These are phyloP conservation scores for Zosterops borbonicus DNA, from an alignment of 2,113 vertebrate species.

Conservation along the genomic window DNA sequence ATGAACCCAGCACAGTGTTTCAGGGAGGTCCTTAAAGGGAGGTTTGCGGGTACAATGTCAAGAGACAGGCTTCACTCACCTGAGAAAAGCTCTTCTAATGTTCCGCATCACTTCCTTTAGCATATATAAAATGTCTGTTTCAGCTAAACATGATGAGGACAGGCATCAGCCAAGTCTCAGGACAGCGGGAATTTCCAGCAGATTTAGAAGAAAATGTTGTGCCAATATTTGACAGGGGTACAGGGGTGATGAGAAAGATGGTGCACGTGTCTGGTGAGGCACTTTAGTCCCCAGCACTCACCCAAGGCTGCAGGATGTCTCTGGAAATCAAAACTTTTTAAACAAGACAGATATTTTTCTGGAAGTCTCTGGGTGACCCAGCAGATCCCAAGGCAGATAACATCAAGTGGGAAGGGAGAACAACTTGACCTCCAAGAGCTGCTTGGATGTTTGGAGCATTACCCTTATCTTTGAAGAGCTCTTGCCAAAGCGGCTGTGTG, in stretches of 20 bases:
- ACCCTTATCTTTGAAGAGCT: constrained; percentile 26
- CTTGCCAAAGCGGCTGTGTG: constrained; percentile 9
- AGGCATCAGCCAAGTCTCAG: neutral
- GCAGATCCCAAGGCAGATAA: constrained; percentile 46
- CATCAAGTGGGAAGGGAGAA: constrained; percentile 21
- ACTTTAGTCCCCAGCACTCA: neutral
- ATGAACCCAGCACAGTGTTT: neutral
- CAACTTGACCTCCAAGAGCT: constrained; percentile 40
- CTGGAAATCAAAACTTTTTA: neutral
- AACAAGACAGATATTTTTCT: neutral
- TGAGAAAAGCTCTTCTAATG: neutral
- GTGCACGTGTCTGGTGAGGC: neutral
- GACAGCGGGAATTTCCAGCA: constrained; percentile 46
- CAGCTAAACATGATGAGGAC: neutral
- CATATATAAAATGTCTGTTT: neutral
- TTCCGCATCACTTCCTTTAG: neutral
- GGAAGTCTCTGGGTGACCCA: neutral
- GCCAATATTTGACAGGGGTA: constrained; percentile 5
- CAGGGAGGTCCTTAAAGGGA: neutral
- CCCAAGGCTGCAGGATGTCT: neutral
- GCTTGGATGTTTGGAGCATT: constrained; percentile 32
- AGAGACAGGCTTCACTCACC: neutral
- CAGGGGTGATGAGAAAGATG: neutral
- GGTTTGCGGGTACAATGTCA: neutral
- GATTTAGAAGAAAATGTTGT: constrained; percentile 21